These are phyloP conservation scores for Agrilus mali DNA, from an alignment of 2,888 invertebrate genomes.

Conservation along the genomic window DNA sequence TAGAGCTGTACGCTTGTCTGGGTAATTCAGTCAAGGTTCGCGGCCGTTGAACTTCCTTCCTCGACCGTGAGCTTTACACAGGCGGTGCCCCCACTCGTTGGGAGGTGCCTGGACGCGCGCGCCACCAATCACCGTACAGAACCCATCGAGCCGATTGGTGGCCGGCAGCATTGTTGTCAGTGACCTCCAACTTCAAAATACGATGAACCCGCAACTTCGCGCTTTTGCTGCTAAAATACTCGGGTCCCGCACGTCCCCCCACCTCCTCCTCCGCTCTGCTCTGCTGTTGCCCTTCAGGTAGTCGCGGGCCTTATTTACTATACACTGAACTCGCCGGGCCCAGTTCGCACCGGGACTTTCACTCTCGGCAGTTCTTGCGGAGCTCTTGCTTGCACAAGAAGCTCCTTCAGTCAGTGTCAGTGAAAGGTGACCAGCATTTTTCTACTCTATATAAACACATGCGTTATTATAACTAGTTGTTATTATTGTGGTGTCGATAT, in stretches of 20 bases:
- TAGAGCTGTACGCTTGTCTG: constrained; percentile 42
- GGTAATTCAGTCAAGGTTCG: constrained; percentile 80
- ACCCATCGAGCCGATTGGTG: constrained; percentile 37
- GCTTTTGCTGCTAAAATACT: constrained; percentile 38
- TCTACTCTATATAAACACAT: constrained; percentile 3
- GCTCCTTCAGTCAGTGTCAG: constrained; percentile 10
- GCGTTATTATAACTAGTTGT: background rate
- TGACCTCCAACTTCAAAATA: constrained; percentile 75
- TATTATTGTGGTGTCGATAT: background rate
- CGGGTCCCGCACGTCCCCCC: constrained; percentile 40
- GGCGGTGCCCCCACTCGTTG: constrained; percentile 9
- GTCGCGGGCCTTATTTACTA: constrained; percentile 32
- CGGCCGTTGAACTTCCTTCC: constrained; percentile 61
- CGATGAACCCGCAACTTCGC: constrained; percentile 55
- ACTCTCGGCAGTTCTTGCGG: constrained; percentile 33
- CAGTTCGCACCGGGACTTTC: constrained; percentile 36
- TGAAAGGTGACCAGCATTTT: constrained; percentile 9
- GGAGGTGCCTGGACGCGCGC: constrained; percentile 31
- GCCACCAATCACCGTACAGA: constrained; percentile 28
- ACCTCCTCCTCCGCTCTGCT: constrained; percentile 27
- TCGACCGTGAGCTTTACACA: constrained; percentile 26
- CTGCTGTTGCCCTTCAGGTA: constrained; percentile 34
- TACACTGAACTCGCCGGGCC: constrained; percentile 29
- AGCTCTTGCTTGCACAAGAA: constrained; percentile 19
- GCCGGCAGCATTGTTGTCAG: constrained; percentile 55